Evolutionary conservation across 2,888 invertebrate species (phyloP).

Genomic region (Parascotia fuliginaria): DNA sequence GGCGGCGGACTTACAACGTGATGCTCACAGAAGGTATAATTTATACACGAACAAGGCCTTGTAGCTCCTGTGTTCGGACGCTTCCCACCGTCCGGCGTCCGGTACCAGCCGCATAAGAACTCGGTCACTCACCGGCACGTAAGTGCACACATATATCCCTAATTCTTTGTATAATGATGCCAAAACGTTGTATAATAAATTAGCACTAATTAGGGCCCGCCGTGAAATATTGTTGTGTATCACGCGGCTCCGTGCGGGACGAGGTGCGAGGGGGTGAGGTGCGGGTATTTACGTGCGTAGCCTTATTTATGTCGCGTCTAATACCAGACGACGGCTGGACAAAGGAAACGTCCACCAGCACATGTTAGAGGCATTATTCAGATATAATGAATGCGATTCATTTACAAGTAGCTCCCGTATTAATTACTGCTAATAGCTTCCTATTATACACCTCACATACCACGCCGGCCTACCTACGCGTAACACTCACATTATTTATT

Average conservation of each 20-base stretch:
- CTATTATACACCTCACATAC: slow-evolving; percentile 19
- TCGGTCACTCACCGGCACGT: slow-evolving; percentile 4
- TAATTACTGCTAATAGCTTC: slow-evolving; percentile 28
- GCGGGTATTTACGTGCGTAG: neutral
- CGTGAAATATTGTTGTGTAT: slow-evolving; percentile 22
- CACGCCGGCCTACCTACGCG: too few species aligned
- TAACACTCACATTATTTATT: neutral
- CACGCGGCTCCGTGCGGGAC: slow-evolving; percentile 10
- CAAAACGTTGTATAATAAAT: slow-evolving; percentile 41
- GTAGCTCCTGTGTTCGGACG: too few species aligned
- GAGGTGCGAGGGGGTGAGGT: neutral
- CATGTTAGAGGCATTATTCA: slow-evolving; percentile 9
- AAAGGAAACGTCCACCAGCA: slow-evolving; percentile 12
- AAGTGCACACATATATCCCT: slow-evolving; percentile 18
- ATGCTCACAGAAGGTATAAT: too few species aligned
- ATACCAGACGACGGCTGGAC: slow-evolving; percentile 12
- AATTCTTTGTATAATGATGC: slow-evolving; percentile 38
- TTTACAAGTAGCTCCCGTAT: slow-evolving; percentile 9
- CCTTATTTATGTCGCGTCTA: slow-evolving; percentile 13
- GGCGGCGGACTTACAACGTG: too few species aligned
- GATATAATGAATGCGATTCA: slow-evolving; percentile 11
- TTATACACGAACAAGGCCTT: too few species aligned
- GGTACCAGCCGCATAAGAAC: slow-evolving; percentile 1
- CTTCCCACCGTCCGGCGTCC: neutral
- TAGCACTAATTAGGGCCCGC: slow-evolving; percentile 47